Base-by-base conservation (phyloP, 2,888 invertebrate genomes). In the Cheilosia variabilis region DNA sequence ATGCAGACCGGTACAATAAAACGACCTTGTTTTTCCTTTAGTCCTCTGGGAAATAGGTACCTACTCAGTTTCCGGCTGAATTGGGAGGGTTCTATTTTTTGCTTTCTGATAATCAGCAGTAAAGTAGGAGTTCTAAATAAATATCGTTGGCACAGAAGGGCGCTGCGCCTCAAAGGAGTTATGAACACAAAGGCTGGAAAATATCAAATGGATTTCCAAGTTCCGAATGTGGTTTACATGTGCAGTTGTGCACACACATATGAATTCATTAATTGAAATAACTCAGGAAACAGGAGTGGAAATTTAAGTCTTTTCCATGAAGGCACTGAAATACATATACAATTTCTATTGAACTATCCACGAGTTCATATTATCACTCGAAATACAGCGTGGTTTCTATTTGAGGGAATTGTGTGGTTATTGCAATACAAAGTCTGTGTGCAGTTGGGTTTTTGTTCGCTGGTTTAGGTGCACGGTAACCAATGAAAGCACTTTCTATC, bases 121-220 rank as follows among this genome's bases (percentile, higher is more conserved):
- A 43, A 60, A 27, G 24, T 60, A 27, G 43, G 43, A 60, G 58
- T 24, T 60, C 60, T 22, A n/a, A 34, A 34, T 60, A 43, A 60
- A 60, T 47, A 17, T 24, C 24, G 43, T n/a, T 43, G n/a, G 9
- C 43, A 60, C 43, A 24, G n/a, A 6, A 37, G 37, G 24, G n/a
- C 2, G 27, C n/a, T 60, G 41, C 60, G 3, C 13, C 43, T 27
- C 43, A 24, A 60, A 43, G 24, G 41, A 60, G n/a, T 34, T 43
- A 22, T 43, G n/a, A 24, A 43, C 24, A 58, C 7, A 41, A n/a
- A 13, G 58, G 10, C 55, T 17, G 17, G 31, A 4, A 31, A 17
- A 17, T 9, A 10, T 7, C 19, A 17, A 2, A 47, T 19, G 47
- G 47, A 19, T 2, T 19, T 19, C 1, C 10, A 47, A 9, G 10